Base-by-base conservation (phyloP, 1,140 invertebrate species). In the Hylaeus anthracinus region DNA sequence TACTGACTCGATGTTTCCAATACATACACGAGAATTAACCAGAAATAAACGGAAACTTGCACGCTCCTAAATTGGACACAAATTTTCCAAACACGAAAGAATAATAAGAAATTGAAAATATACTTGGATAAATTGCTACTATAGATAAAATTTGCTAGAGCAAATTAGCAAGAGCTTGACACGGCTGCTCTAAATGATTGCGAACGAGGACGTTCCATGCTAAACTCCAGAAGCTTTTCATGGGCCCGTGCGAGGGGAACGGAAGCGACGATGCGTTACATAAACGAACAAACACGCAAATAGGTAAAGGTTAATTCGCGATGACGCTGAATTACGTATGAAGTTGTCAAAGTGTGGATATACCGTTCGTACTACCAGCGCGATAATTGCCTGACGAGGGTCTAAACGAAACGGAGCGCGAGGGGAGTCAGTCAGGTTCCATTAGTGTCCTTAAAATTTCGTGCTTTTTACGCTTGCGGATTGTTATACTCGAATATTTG, bases 231-330 rank as follows among this genome's bases (percentile, higher is more conserved):
- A 66, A 41, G 64, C 43, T 66, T 14, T 45, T n/a, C 41, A 12
- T 14, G 63, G 41, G 41, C 5, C 41, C 39, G 41, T 8, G 9
- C 26, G 48, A 26, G 70, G 56, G n/a, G 70, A 60, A 41, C 41
- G 70, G 70, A 48, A 60, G n/a, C 37, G 70, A 26, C 39, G 10
- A n/a, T 10, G n/a, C 14, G 56, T 72, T 72, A 75, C 41, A 64
- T 45, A 75, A 66, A 45, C 48, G 61, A 37, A n/a, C 63, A 53
- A 37, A 58, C 73, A 45, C 48, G 48, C 63, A 56, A 72, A 48
- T 48, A 53, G 61, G 58, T 61, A 72, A 64, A 51, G 48, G 70
- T 72, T 72, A 72, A 58, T 72, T 60, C 70, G 70, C 37, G 41
- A 14, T n/a, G 14, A 37, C 43, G 70, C 3, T 48, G 56, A 72